Evolutionary conservation across 2,113 vertebrate species (phyloP), one percentile per base, ranked within the genome.

Genomic region (Aix galericulata): DNA sequence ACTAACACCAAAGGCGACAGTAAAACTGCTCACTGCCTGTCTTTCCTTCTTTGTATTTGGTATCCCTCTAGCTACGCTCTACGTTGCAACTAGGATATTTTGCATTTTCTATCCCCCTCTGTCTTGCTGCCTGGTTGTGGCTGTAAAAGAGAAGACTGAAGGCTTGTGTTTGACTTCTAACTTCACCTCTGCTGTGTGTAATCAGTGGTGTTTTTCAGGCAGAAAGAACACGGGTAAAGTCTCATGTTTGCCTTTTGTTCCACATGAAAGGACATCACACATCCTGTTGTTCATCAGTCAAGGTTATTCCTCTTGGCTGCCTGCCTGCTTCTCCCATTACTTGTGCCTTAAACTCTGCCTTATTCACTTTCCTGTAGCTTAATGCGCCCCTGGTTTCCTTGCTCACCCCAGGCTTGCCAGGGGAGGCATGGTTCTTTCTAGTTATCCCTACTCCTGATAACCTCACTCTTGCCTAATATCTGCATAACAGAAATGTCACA

Each of bases 201-300:
- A 62, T 94, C 90, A 92, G 68, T 7, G 44, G 38, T 66, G 90
- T n/a, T 96, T 90, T 91, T 93, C 96, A 96, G 86, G 92, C 92
- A 96, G 95, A 95, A 96, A 86, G 90, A 94, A 92, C 95, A 95
- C 1, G 8, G 32, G 23, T 78, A 56, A 91, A 82, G 81, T 87
- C 92, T 96, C 84, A 17, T 93, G 94, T 93, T 97, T 93, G 91
- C 63, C 78, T 95, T 93, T 91, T 93, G 93, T 96, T 96, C 86
- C 81, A 89, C 91, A 60, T 87, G 91, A 88, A 89, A 89, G 81
- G 69, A 68, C 78, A 87, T 86, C 78, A 89, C 81, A 86, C 66
- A 67, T 92, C 81, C 78, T 82, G 50, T 87, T 93, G 86, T 91
- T 94, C 81, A 66, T 85, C 67, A 91, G 64, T 72, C 91, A 95